These are phyloP conservation scores for Cryptoprocta ferox DNA, from an alignment of 2,797 vertebrate genomes.

Conservation along the genomic window DNA sequence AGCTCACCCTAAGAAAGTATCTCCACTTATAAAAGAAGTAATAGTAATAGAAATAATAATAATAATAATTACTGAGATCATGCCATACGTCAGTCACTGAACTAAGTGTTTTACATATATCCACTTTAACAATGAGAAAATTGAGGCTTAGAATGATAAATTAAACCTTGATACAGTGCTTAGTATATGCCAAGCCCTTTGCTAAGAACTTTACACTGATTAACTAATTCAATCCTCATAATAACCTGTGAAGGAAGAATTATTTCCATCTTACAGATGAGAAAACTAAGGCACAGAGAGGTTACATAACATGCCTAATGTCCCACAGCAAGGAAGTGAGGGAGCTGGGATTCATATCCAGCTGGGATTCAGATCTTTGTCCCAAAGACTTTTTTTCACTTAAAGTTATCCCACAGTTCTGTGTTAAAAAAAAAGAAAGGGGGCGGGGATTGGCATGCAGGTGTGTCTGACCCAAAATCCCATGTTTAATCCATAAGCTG, in stretches of 20 bases:
- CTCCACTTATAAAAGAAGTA: neutral
- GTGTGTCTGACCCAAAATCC: neutral
- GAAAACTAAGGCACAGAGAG: neutral
- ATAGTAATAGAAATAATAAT: neutral
- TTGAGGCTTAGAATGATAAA: neutral
- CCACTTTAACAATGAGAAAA: slow-evolving; percentile 14
- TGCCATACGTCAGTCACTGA: neutral
- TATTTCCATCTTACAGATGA: neutral
- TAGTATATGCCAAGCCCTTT: neutral
- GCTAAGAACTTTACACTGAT: neutral
- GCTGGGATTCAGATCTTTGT: neutral
- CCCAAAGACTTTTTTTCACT: neutral
- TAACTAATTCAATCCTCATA: slow-evolving; percentile 9
- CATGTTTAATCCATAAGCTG: neutral
- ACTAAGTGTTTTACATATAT: neutral
- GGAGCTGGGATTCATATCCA: neutral
- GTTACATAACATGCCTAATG: neutral
- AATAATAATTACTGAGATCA: neutral
- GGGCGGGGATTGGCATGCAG: neutral
- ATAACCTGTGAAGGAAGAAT: neutral
- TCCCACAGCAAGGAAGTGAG: neutral
- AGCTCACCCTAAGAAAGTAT: neutral
- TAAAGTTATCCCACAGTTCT: neutral
- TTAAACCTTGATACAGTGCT: neutral
- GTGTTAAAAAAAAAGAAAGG: no score